These are phyloP conservation scores for Vicugna pacos DNA, from an alignment of 2,113 vertebrate species.

Conservation along the genomic window DNA sequence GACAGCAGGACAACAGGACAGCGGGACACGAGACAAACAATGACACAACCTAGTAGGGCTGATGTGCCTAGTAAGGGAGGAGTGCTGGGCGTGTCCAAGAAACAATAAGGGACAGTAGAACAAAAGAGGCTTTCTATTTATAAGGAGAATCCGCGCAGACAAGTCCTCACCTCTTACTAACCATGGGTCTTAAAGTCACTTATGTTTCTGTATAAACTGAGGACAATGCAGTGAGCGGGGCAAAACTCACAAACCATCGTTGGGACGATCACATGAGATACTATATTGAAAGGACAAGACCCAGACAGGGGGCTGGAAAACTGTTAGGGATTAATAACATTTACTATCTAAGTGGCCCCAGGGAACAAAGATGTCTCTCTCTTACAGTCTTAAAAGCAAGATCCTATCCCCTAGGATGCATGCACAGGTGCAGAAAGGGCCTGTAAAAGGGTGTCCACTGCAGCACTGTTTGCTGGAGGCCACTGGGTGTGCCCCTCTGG, in stretches of 20 bases:
- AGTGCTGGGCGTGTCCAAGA: neutral
- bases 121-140: neutral
- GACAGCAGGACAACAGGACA: neutral
- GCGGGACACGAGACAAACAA: neutral
- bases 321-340: neutral
- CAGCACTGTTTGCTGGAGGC: neutral
- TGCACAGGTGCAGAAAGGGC: neutral
- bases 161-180: neutral
- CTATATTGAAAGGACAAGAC: neutral
- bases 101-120: neutral
- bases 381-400: neutral
- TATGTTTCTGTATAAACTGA: neutral
- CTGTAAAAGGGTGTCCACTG: neutral
- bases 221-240: neutral
- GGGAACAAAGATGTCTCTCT: neutral
- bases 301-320: neutral
- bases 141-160: neutral
- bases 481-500: neutral
- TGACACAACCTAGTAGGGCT: accelerated
- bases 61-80: neutral
- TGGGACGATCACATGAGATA: neutral
- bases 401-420: neutral
- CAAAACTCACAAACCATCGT: neutral
- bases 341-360: neutral
- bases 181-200: neutral